Evolutionary conservation across 2,113 vertebrate genomes (phyloP).

Genomic region (Periophthalmus modestus): DNA sequence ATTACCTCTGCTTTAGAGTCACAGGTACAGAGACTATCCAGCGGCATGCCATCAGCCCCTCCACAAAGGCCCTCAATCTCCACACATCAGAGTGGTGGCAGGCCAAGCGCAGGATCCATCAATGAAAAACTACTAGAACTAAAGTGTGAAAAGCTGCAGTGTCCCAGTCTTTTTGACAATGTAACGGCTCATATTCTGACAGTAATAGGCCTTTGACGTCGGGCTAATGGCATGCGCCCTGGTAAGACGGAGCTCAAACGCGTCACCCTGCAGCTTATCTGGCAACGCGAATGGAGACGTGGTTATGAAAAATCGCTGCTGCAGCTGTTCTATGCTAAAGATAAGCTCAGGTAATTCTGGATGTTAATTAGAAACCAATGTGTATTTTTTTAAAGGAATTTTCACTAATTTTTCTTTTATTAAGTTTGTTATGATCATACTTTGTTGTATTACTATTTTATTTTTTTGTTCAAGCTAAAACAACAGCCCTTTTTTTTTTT

Average conservation of each 20-base stretch:
- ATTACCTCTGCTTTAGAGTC: conserved; percentile 53
- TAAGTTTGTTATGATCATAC: too few species aligned
- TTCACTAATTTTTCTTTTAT: too few species aligned
- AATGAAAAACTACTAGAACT: conserved; percentile 56
- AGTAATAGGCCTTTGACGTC: conserved; percentile 55
- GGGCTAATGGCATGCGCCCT: conserved; percentile 46
- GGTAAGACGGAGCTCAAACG: conserved; percentile 38
- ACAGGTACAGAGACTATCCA: conserved; percentile 38
- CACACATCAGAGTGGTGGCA: conserved; percentile 51
- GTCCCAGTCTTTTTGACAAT: conserved; percentile 49
- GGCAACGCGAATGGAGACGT: neutral
- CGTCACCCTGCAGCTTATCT: conserved; percentile 6
- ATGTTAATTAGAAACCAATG: too few species aligned
- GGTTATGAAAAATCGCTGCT: neutral
- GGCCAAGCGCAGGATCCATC: conserved; percentile 42
- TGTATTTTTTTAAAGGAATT: too few species aligned
- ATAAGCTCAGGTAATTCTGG: too few species aligned
- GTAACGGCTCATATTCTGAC: conserved; percentile 51
- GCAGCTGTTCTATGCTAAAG: neutral
- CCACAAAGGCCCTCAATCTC: conserved; percentile 58
- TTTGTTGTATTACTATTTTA: too few species aligned
- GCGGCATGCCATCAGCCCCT: conserved; percentile 52
- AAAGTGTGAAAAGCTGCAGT: conserved; percentile 51
- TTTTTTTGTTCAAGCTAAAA: too few species aligned
- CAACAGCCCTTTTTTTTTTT: too few species aligned